Conservation (phyloP, 1,140 invertebrate species). For the Eriosoma lanigerum region DNA sequence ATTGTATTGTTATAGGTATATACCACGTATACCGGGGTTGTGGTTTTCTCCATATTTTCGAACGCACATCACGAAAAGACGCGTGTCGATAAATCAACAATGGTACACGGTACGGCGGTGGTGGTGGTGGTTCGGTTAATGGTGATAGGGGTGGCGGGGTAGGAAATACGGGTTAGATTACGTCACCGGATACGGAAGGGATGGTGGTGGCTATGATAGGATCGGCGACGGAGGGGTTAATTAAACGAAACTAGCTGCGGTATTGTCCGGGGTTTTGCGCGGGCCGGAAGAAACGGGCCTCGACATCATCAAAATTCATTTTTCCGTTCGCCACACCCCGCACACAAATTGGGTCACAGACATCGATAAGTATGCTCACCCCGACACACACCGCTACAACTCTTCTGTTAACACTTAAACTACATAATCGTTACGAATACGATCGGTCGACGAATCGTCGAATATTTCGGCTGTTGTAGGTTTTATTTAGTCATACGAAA, state of each 20-base stretch:
- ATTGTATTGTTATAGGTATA: too few species aligned
- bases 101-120: not conserved
- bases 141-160: not conserved
- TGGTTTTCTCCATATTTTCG: too few species aligned
- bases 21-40: too few species aligned
- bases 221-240: slow-evolving; percentile 1
- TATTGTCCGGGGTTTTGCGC: not conserved
- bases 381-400: not conserved
- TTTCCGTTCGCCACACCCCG: not conserved
- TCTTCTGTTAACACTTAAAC: too few species aligned
- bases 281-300: not conserved
- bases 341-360: not conserved
- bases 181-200: not conserved
- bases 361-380: not conserved
- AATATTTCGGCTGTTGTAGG: too few species aligned
- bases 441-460: too few species aligned
- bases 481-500: too few species aligned
- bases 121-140: too few species aligned
- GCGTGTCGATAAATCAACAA: not conserved
- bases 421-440: too few species aligned
- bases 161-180: not conserved
- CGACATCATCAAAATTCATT: slow-evolving; percentile 33
- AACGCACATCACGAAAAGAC: not conserved
- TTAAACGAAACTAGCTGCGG: slow-evolving; percentile 36
- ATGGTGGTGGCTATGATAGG: not conserved